A percentile compares a stretch with the other conserved stretches of the same genome.
Evolutionary conservation across 2,113 vertebrate genomes (phyloP).

Genomic region (Oreochromis tanganicae): DNA sequence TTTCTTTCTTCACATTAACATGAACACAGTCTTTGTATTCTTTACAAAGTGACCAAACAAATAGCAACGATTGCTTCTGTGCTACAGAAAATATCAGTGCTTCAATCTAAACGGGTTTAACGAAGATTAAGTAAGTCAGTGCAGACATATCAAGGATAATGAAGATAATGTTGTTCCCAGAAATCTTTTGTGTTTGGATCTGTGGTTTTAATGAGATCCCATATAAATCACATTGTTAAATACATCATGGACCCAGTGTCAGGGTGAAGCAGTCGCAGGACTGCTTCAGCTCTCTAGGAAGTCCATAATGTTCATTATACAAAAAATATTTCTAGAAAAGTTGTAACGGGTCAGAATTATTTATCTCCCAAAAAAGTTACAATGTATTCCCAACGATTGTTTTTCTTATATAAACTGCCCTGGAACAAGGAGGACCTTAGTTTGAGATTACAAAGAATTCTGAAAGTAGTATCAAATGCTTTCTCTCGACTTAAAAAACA

Average conservation of each 20-base stretch:
- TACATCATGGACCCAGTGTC: neutral
- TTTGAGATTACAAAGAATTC: neutral
- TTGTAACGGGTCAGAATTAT: neutral
- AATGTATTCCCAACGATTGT: neutral
- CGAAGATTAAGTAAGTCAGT: slow-evolving; percentile 43
- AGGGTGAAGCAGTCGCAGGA: neutral
- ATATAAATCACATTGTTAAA: neutral
- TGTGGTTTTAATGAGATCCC: neutral
- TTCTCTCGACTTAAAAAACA: neutral
- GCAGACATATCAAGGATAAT: slow-evolving; percentile 4
- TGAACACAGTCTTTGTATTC: neutral
- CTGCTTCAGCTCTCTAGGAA: neutral
- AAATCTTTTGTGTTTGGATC: neutral
- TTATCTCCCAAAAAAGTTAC: neutral
- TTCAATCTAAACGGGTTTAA: slow-evolving; percentile 28
- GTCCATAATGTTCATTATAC: neutral
- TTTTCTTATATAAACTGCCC: neutral
- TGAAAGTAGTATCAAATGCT: neutral
- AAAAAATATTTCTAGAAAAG: neutral
- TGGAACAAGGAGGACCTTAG: neutral
- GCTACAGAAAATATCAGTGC: slow-evolving; percentile 58
- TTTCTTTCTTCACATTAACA: neutral
- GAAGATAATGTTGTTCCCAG: slow-evolving; percentile 7
- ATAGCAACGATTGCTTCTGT: slow-evolving; percentile 21
- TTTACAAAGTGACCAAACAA: slow-evolving; percentile 30